phyloP scores from a whole-genome alignment of 2,888 invertebrate species.

The Flexamia atlantica region DNA sequence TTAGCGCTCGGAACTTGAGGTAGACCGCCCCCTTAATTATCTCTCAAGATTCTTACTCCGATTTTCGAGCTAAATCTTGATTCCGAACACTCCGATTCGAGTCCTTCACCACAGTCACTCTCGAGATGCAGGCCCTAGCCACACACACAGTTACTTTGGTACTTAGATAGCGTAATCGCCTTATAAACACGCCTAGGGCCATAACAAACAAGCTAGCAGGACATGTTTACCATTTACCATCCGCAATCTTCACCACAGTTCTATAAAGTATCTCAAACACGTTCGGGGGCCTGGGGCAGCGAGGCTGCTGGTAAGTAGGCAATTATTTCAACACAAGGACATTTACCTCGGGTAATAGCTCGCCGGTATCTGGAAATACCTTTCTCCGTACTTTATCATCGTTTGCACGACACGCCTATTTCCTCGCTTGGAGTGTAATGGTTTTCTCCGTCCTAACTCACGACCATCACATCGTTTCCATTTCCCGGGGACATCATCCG shows the following conservation, averaged over 20 bases:
- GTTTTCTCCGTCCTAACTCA: conserved; percentile 9
- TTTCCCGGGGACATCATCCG: conserved; percentile 12
- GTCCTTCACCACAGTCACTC: too few relatives aligned
- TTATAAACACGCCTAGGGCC: too few relatives aligned
- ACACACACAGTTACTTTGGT: too few relatives aligned
- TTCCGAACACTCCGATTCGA: too few relatives aligned
- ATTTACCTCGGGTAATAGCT: conserved; percentile 7
- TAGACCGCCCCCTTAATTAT: too few relatives aligned
- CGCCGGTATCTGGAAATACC: conserved; percentile 14
- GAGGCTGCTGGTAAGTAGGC: not conserved
- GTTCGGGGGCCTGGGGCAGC: not conserved
- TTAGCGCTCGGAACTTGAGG: too few relatives aligned
- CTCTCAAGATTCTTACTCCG: too few relatives aligned
- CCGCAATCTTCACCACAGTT: not conserved
- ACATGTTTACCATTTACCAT: not conserved
- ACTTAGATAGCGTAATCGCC: too few relatives aligned
- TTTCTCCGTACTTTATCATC: conserved; percentile 33
- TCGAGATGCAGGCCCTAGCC: too few relatives aligned
- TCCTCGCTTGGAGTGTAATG: conserved; percentile 16
- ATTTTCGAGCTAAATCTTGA: too few relatives aligned
- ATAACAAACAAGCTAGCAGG: not conserved
- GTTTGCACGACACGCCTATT: conserved; percentile 48
- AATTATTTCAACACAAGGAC: not conserved
- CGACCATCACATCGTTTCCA: not conserved
- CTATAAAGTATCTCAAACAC: conserved; percentile 4